These are phyloP conservation scores for Empis stercorea DNA, from an alignment of 2,888 invertebrate species.

Conservation along the genomic window DNA sequence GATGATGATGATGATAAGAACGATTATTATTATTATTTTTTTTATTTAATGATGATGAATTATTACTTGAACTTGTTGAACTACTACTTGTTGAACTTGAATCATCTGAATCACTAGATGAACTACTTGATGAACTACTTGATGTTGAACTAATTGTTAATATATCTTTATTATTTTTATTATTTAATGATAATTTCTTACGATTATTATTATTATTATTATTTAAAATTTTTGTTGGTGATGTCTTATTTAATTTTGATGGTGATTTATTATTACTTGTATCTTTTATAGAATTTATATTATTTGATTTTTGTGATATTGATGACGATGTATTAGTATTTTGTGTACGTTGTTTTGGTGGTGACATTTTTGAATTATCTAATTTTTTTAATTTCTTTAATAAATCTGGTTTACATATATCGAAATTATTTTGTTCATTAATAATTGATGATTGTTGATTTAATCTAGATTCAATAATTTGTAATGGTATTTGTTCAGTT, in stretches of 20 bases:
- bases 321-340: background rate
- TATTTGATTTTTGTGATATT: too few species aligned
- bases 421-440: background rate
- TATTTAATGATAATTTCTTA: background rate
- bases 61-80: constrained; percentile 13
- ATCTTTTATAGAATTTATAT: background rate
- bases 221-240: too few species aligned
- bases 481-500: background rate
- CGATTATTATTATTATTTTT: constrained; percentile 14
- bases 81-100: constrained; percentile 16
- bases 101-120: constrained; percentile 14
- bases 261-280: background rate
- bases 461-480: too few species aligned
- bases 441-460: too few species aligned
- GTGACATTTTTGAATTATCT: background rate
- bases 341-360: background rate
- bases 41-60: background rate
- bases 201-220: background rate
- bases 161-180: background rate
- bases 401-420: background rate
- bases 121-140: constrained; percentile 10
- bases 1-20: constrained; percentile 17
- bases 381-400: background rate
- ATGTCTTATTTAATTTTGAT: background rate
- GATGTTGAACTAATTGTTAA: background rate